Percentiles rank a stretch among this genome's conserved stretches.
phyloP scores from a whole-genome alignment of 2,797 vertebrate genomes.

The Hirundo rustica region DNA sequence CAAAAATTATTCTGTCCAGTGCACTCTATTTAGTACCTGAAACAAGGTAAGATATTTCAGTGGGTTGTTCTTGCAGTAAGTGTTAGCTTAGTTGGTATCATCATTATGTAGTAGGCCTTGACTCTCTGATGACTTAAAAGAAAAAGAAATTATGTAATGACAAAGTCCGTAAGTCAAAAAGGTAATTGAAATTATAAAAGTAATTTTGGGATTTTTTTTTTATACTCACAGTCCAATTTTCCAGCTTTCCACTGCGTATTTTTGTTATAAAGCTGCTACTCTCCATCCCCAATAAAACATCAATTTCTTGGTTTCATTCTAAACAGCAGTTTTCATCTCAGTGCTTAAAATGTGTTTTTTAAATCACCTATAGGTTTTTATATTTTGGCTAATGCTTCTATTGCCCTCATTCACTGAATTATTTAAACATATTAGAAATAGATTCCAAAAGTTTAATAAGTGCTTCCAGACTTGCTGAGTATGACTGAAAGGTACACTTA shows the following conservation, averaged over 20 bases:
- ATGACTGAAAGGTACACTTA: not conserved
- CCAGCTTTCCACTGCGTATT: not conserved
- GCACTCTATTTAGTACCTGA: not conserved
- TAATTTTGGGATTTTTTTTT: not conserved
- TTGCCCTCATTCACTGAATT: not conserved
- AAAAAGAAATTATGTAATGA: not conserved
- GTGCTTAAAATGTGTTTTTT: not conserved
- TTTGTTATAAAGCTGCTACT: conserved; percentile 2
- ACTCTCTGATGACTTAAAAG: not conserved
- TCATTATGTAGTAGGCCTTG: not conserved
- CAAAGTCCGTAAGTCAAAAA: conserved; percentile 32
- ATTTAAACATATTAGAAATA: not conserved
- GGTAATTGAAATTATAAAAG: conserved; percentile 14
- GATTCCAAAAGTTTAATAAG: not conserved
- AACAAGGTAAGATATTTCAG: not conserved
- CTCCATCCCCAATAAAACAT: not conserved
- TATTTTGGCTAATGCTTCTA: not conserved
- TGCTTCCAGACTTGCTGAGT: not conserved
- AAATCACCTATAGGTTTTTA: not conserved
- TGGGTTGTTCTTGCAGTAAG: not conserved
- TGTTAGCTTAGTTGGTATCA: not conserved
- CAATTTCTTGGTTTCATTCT: conserved; percentile 35
- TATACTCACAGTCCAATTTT: not conserved
- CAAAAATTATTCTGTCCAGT: not conserved
- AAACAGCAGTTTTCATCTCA: not conserved